Evolutionary conservation across 2,888 invertebrate species (phyloP).

Genomic region (Ommatoiulus sabulosus): DNA sequence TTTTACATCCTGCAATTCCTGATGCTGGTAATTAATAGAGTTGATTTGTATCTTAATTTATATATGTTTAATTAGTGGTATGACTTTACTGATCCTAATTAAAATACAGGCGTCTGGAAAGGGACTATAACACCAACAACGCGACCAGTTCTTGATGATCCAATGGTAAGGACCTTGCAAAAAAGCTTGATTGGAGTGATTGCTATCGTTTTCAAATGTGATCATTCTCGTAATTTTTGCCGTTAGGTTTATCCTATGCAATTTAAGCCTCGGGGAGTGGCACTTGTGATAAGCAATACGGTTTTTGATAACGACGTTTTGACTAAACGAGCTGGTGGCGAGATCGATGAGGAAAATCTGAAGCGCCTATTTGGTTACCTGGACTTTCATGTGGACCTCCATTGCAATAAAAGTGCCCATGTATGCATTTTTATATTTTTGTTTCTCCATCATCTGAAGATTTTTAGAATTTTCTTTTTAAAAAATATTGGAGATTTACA

Average conservation of each 20-base stretch:
- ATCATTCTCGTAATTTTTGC: neutral
- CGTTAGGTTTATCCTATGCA: conserved; percentile 38
- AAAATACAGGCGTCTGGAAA: neutral
- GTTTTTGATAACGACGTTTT: neutral
- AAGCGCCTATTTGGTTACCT: conserved; percentile 33
- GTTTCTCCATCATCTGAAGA: too few species aligned
- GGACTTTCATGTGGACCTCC: conserved; percentile 6
- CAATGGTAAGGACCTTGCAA: neutral
- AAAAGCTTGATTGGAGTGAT: neutral
- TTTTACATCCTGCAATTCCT: conserved; percentile 45
- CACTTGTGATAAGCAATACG: conserved; percentile 45
- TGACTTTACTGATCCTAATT: neutral
- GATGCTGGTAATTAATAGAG: neutral
- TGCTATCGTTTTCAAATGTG: neutral
- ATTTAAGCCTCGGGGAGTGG: conserved; percentile 40
- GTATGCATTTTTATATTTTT: neutral
- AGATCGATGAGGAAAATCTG: conserved; percentile 47
- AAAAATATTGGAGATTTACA: too few species aligned
- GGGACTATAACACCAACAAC: neutral
- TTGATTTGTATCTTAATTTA: neutral
- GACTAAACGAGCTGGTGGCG: neutral
- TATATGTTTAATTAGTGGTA: neutral
- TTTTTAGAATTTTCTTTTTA: too few species aligned
- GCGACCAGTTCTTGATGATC: neutral
- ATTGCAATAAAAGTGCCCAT: conserved; percentile 17